These are phyloP conservation scores for Carabus problematicus DNA, from an alignment of 2,888 invertebrate species.

Conservation along the genomic window DNA sequence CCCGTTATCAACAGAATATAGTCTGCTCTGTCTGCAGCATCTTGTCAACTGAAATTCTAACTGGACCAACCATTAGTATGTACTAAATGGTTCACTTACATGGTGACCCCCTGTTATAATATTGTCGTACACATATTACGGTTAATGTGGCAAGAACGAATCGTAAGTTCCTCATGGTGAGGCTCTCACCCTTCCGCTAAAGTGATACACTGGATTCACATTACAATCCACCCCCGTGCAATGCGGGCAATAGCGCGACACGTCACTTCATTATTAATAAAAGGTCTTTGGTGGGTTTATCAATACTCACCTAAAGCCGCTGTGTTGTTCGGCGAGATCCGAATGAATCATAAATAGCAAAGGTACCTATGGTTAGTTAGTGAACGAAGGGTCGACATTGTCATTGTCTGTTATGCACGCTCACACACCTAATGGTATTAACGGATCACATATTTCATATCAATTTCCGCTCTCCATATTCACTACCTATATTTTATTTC, in stretches of 20 bases:
- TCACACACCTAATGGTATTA: background rate
- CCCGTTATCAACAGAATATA: background rate
- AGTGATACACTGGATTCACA: too few species aligned
- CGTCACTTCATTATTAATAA: slow-evolving; percentile 39
- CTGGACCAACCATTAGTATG: slow-evolving; percentile 5
- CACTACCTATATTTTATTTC: too few species aligned
- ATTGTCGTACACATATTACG: too few species aligned
- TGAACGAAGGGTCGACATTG: slow-evolving; percentile 16
- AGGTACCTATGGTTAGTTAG: slow-evolving; percentile 16
- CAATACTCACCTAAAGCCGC: slow-evolving; percentile 35
- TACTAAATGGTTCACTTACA: slow-evolving; percentile 8
- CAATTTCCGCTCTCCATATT: too few species aligned
- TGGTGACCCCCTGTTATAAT: too few species aligned
- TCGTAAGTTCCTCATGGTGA: too few species aligned
- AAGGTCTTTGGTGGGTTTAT: slow-evolving; percentile 38
- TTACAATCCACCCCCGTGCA: too few species aligned
- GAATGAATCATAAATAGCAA: slow-evolving; percentile 32
- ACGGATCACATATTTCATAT: too few species aligned
- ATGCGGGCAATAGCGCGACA: background rate
- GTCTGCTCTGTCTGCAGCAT: slow-evolving; percentile 1
- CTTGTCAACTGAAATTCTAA: background rate
- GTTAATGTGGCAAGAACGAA: too few species aligned
- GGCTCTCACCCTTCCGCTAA: too few species aligned
- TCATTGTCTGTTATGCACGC: background rate
- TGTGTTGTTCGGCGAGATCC: background rate